Conservation (phyloP, 2,113 vertebrate genomes). For the Alosa alosa region DNA sequence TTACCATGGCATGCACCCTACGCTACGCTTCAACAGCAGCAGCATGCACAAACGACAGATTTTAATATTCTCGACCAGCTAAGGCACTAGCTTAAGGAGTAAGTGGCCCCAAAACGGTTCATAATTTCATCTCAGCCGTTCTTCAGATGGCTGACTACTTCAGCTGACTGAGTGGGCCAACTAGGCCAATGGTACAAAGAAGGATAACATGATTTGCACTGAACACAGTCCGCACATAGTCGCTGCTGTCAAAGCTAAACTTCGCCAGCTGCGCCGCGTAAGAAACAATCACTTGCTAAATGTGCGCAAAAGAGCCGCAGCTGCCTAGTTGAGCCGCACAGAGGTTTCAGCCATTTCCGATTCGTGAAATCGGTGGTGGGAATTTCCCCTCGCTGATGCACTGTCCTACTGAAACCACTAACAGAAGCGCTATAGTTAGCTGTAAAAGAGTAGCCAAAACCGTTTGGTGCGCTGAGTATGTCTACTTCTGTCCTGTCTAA, state of each 20-base stretch:
- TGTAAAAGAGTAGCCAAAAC: neutral
- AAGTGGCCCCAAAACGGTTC: too few relatives aligned
- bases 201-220: neutral
- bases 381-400: neutral
- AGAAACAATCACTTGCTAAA: neutral
- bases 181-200: neutral
- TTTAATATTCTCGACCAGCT: neutral
- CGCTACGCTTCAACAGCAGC: neutral
- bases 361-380: neutral
- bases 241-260: neutral
- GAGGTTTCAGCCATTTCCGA: neutral
- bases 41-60: neutral
- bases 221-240: neutral
- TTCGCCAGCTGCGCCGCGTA: neutral
- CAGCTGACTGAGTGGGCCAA: neutral
- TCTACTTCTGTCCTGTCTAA: slow-evolving; percentile 14
- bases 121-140: neutral
- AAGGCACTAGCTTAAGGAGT: too few relatives aligned
- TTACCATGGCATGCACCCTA: neutral
- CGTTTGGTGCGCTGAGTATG: neutral
- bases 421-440: slow-evolving; percentile 11
- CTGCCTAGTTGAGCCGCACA: neutral
- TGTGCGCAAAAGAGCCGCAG: neutral
- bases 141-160: neutral
- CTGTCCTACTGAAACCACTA: neutral